Base-by-base conservation (phyloP, 2,113 vertebrate genomes). In the Siniperca chuatsi region DNA sequence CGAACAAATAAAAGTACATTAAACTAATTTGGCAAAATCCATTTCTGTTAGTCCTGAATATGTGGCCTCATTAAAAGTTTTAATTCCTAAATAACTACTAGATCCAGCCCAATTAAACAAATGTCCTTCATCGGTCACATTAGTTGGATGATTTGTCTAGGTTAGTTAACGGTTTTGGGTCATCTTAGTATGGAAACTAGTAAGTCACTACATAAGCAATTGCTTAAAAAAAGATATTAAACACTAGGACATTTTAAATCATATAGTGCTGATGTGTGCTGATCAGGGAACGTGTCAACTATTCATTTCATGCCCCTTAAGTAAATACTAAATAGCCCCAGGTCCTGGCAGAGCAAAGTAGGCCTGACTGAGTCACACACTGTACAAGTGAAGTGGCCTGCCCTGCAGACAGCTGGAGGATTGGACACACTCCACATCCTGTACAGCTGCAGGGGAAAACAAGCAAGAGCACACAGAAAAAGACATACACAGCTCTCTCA, bases 341-440 rank as follows among this genome's bases (percentile, higher is more conserved):
- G 42, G 73, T 61, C 37, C n/a, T 81, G 81, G 55, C 79, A 83
- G 46, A 52, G 40, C 42, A 16, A 37, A 55, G 44, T 35, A 75
- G 79, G 79, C 44, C 73, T 40, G 57, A 78, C 55, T 85, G 91
- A 91, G 79, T 90, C 86, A 87, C 71, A 85, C 70, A 78, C 83
- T 81, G 64, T 68, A 90, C 79, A 83, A 81, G 57, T 83, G 78
- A 75, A 85, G 74, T 57, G 77, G 89, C 81, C 73, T 85, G 80
- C 77, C 76, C 79, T 85, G 66, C 75, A 84, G 89, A 94, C 90
- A 90, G 90, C 87, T 76, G 85, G 74, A 82, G 62, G 64, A 79
- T n/a, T 85, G 81, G 88, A 87, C 78, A 85, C 68, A 71, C 23
- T 87, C 80, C 87, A 87, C 85, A 91, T 93, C 91, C 92, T 90